Evolutionary conservation across 2,113 vertebrate genomes (phyloP), one percentile per base, ranked within the genome.

Genomic region (Odocoileus virginianus): DNA sequence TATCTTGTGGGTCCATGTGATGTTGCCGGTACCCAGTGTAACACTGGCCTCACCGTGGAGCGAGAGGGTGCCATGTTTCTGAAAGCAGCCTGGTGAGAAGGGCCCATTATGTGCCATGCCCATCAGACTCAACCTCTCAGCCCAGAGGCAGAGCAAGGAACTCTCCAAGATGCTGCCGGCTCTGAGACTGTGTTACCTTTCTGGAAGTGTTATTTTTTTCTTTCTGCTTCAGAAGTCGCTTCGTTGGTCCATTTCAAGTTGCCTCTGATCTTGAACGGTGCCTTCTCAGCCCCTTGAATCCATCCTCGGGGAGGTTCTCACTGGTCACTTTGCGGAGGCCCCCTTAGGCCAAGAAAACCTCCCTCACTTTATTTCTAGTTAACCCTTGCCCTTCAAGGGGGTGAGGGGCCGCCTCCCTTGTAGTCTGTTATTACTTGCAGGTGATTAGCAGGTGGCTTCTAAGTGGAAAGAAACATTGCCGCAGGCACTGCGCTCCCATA

Each of bases 231-330:
- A 97, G 98, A 98, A 98, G 98, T 89, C 93, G 57, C 89, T 96
- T 97, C 93, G 45, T 97, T 92, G 98, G 98, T 97, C 98, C 98
- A 97, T 95, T 98, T 99, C 98, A 98, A 98, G 98, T 98, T 95
- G 96, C 95, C 98, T 99, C 98, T 98, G 98, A 98, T 99, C 98
- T 96, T 97, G 93, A 93, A 97, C 96, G 91, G 98, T 95, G 93
- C 93, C 92, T 89, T 23, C 81, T 60, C 94, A 79, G 97, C 97
- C 97, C 97, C 98, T 98, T 96, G 97, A 98, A 98, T 97, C 91
- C 78, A 71, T 98, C 98, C 98, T 96, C 92, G 87, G 97, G 98
- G 97, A 96, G 30, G 33, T 55, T 96, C 97, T 97, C 89, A 16
- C 95, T 98, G 98, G 98, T 88, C 98, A 98, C 89, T 96, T 95